These are phyloP conservation scores for Galerucella calmariensis DNA, from an alignment of 2,888 invertebrate species.

Conservation along the genomic window DNA sequence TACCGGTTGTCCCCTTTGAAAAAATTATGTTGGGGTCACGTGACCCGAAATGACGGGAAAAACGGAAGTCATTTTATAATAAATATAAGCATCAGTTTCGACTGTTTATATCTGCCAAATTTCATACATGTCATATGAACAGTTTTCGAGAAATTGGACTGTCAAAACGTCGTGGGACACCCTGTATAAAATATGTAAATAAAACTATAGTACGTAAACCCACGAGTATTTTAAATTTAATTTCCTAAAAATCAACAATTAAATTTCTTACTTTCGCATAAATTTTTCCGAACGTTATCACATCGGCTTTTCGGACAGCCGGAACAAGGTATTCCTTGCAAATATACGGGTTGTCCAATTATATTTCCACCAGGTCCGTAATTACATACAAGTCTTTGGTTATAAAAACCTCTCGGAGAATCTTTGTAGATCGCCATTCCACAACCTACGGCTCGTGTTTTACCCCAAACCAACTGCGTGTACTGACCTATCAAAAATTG, in stretches of 20 bases:
- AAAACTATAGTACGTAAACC: too few relatives aligned
- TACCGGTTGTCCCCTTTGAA: too few relatives aligned
- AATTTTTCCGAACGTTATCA: slow-evolving; percentile 42
- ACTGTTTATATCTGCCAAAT: too few relatives aligned
- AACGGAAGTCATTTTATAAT: too few relatives aligned
- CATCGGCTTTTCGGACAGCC: slow-evolving; percentile 44
- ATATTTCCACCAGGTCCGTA: slow-evolving; percentile 51
- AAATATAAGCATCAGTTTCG: too few relatives aligned
- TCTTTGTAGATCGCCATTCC: slow-evolving; percentile 47
- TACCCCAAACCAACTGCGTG: slow-evolving; percentile 51
- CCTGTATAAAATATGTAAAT: too few relatives aligned
- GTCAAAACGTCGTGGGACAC: too few relatives aligned
- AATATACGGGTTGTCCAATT: slow-evolving; percentile 45
- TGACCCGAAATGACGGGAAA: too few relatives aligned
- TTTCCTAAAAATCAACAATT: neutral
- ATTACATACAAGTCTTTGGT: slow-evolving; percentile 50
- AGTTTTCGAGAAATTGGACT: too few relatives aligned
- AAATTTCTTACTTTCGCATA: slow-evolving; percentile 44
- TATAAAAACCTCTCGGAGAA: slow-evolving; percentile 30
- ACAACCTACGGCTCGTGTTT: slow-evolving; percentile 50
- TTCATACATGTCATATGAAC: too few relatives aligned
- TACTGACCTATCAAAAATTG: slow-evolving; percentile 49
- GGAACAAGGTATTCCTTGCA: slow-evolving; percentile 47
- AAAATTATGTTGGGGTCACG: too few relatives aligned
- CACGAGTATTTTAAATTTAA: neutral